These are phyloP conservation scores for Lissocephala sabroskyi DNA, from an alignment of 2,888 invertebrate genomes.

Conservation along the genomic window DNA sequence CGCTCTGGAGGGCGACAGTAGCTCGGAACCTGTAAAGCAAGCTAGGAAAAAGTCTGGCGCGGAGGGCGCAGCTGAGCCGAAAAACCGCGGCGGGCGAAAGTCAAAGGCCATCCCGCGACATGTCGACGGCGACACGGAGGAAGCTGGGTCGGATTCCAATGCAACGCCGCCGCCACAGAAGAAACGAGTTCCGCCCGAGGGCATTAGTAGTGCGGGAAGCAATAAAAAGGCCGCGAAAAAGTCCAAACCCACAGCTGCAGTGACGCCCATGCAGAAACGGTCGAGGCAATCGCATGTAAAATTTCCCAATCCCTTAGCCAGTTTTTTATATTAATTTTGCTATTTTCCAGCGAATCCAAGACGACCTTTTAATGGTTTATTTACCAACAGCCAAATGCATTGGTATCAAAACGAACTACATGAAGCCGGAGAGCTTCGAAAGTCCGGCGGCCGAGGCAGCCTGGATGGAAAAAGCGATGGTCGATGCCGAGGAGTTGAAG, in stretches of 20 bases:
- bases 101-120: constrained; percentile 77
- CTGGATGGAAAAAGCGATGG: constrained; percentile 79
- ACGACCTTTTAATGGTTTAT: constrained; percentile 77
- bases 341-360: constrained; percentile 32
- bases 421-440: constrained; percentile 76
- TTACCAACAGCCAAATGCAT: constrained; percentile 78
- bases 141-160: constrained; percentile 22
- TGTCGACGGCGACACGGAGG: constrained; percentile 64
- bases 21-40: neutral
- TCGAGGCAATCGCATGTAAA: constrained; percentile 17
- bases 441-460: constrained; percentile 76
- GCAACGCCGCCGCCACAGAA: constrained; percentile 51
- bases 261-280: constrained; percentile 52
- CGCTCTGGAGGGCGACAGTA: constrained; percentile 25
- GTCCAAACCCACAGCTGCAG: constrained; percentile 57
- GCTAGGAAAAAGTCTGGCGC: constrained; percentile 15
- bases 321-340: neutral
- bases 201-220: constrained; percentile 15
- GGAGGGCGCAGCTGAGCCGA: constrained; percentile 69
- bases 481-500: constrained; percentile 78
- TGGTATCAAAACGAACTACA: constrained; percentile 79
- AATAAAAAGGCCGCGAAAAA: constrained; percentile 31
- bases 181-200: constrained; percentile 57
- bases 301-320: neutral
- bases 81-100: constrained; percentile 82